Conservation (phyloP, 2,113 vertebrate species). For the Paralichthys olivaceus region DNA sequence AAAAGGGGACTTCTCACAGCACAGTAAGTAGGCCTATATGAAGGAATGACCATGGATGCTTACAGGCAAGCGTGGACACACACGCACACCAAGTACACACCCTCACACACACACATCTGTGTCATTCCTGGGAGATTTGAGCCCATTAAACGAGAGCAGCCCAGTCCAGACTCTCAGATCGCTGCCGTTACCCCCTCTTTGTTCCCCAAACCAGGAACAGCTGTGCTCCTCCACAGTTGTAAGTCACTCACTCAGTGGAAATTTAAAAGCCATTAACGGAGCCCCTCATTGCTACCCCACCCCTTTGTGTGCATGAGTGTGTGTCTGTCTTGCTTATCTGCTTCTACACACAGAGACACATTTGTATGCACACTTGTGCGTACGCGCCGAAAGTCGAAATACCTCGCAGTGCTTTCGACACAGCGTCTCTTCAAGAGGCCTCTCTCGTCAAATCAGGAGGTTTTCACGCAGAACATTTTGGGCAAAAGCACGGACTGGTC, state of each 20-base stretch:
- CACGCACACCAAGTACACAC: slow-evolving; percentile 25
- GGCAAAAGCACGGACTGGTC: background rate
- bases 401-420: slow-evolving; percentile 13
- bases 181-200: slow-evolving; percentile 74
- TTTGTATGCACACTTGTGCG: slow-evolving; percentile 43
- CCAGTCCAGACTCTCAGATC: slow-evolving; percentile 78
- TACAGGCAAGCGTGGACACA: slow-evolving; percentile 31
- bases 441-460: slow-evolving; percentile 4
- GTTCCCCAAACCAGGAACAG: slow-evolving; percentile 83
- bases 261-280: slow-evolving; percentile 83
- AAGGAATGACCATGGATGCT: slow-evolving; percentile 65
- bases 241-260: slow-evolving; percentile 84
- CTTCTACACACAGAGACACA: slow-evolving; percentile 39
- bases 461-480: no score
- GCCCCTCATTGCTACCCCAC: slow-evolving; percentile 72
- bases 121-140: slow-evolving; percentile 74
- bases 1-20: slow-evolving; percentile 36
- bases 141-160: slow-evolving; percentile 73
- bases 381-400: slow-evolving; percentile 46
- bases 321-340: slow-evolving; percentile 58
- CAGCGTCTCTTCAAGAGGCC: slow-evolving; percentile 24
- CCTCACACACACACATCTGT: slow-evolving; percentile 50
- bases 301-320: slow-evolving; percentile 55
- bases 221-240: slow-evolving; percentile 83
- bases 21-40: slow-evolving; percentile 38